phyloP scores from a whole-genome alignment of 2,113 vertebrate genomes.

The Polypterus senegalus region DNA sequence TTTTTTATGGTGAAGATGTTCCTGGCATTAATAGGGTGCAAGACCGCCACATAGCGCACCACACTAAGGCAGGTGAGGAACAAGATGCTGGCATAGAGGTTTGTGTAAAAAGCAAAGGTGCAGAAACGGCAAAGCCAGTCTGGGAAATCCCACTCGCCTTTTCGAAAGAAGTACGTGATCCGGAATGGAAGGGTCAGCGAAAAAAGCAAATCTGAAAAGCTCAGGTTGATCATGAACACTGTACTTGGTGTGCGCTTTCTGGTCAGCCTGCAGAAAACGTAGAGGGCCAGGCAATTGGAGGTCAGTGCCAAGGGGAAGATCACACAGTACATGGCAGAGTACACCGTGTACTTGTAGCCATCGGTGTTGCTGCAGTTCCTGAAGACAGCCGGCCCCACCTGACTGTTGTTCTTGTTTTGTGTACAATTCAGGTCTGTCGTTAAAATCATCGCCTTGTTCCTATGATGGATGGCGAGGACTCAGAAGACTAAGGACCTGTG shows the following conservation, averaged over 20 bases:
- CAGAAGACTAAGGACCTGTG: conserved; percentile 1
- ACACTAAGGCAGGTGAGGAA: conserved; percentile 46
- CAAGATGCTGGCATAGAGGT: conserved; percentile 51
- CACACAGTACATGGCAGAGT: conserved; percentile 36
- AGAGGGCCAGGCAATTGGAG: conserved; percentile 34
- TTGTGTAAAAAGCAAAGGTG: conserved; percentile 43
- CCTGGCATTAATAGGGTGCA: conserved; percentile 21
- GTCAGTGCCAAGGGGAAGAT: conserved; percentile 39
- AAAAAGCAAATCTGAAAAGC: conserved; percentile 44
- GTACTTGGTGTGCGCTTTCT: conserved; percentile 26
- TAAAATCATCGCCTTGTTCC: not conserved
- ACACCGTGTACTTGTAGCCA: conserved; percentile 36
- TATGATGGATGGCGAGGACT: too few relatives aligned
- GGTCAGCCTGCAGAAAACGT: conserved; percentile 29
- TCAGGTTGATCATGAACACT: conserved; percentile 49
- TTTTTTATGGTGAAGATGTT: conserved; percentile 16
- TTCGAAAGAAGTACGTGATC: conserved; percentile 38
- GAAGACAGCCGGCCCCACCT: not conserved
- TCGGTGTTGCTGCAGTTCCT: conserved; percentile 19
- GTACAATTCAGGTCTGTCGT: too few relatives aligned
- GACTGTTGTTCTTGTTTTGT: too few relatives aligned
- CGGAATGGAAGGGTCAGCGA: conserved; percentile 45
- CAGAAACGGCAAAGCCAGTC: conserved; percentile 46
- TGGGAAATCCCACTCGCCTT: conserved; percentile 31
- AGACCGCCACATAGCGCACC: conserved; percentile 42